Evolutionary conservation across 2,888 invertebrate genomes (phyloP).

Genomic region (Megastigmus dorsalis): DNA sequence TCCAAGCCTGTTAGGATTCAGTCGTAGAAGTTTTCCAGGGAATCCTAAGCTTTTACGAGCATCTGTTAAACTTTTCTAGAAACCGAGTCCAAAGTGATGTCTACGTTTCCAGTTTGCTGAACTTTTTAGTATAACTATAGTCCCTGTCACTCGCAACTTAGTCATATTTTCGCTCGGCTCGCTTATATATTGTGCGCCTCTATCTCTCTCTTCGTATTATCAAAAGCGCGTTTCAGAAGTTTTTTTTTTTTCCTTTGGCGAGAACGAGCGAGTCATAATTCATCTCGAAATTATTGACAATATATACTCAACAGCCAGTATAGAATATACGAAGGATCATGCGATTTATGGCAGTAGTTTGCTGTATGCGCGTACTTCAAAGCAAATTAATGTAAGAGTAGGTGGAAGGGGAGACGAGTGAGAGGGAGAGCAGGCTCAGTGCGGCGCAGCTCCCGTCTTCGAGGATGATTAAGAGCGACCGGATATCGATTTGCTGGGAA

Average conservation of each 20-base stretch:
- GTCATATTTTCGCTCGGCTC: too few species aligned
- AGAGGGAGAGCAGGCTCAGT: slow-evolving; percentile 30
- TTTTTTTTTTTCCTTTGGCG: background rate
- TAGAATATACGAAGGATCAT: slow-evolving; percentile 14
- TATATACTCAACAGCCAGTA: background rate
- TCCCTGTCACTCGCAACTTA: too few species aligned
- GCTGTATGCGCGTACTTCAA: slow-evolving; percentile 40
- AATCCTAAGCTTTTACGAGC: slow-evolving; percentile 30
- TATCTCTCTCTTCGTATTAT: background rate
- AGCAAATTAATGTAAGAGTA: slow-evolving; percentile 49
- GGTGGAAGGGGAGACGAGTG: background rate
- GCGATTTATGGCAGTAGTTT: slow-evolving; percentile 40
- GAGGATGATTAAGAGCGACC: slow-evolving; percentile 53
- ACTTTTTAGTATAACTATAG: too few species aligned
- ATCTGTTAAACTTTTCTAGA: slow-evolving; percentile 32
- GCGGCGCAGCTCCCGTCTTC: slow-evolving; percentile 39
- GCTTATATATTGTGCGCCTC: too few species aligned
- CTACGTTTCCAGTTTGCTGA: slow-evolving; percentile 7
- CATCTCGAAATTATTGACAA: slow-evolving; percentile 23
- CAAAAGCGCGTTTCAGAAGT: background rate
- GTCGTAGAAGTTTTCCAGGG: slow-evolving; percentile 5
- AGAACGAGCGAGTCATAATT: background rate
- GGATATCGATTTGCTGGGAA: slow-evolving; percentile 57
- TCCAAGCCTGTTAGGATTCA: slow-evolving; percentile 28
- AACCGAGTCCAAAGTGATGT: slow-evolving; percentile 19